Evolutionary conservation across 2,797 vertebrate genomes (phyloP).

Genomic region (Anabacerthia variegaticeps): DNA sequence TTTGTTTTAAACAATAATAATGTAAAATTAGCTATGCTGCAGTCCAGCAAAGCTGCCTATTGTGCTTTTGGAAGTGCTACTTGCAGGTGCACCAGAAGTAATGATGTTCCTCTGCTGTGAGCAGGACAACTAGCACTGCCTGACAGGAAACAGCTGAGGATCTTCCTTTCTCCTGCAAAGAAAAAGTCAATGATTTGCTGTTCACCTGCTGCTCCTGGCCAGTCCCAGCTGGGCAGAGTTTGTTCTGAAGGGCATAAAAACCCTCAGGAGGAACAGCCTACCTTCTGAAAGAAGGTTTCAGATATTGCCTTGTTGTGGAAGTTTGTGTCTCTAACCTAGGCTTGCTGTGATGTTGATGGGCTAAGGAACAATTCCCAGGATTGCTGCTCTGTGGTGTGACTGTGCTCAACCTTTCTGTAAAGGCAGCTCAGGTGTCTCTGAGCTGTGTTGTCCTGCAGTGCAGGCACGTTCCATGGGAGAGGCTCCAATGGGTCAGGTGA

Average conservation of each 20-base stretch:
- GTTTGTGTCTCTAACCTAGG: not conserved
- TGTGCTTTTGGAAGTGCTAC: not conserved
- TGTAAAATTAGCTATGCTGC: not conserved
- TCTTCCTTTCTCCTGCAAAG: no score
- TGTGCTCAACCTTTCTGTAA: not conserved
- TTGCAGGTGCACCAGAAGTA: not conserved
- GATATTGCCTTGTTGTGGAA: accelerated
- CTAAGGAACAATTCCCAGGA: accelerated
- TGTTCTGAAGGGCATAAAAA: not conserved
- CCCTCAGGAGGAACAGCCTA: not conserved
- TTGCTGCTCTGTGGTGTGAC: accelerated
- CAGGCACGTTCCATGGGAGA: accelerated
- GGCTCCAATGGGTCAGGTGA: not conserved
- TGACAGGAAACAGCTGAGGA: not conserved
- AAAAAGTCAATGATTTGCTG: not conserved
- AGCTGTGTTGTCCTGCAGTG: not conserved
- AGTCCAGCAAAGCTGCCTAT: not conserved
- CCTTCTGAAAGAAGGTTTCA: not conserved
- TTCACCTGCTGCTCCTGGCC: not conserved
- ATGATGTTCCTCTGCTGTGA: not conserved
- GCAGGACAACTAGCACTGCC: not conserved
- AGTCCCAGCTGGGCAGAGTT: not conserved
- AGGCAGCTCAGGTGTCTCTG: not conserved
- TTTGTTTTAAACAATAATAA: not conserved
- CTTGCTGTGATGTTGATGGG: accelerated